Evolutionary conservation across 2,888 invertebrate species (phyloP).

Genomic region (Acleris laterana): DNA sequence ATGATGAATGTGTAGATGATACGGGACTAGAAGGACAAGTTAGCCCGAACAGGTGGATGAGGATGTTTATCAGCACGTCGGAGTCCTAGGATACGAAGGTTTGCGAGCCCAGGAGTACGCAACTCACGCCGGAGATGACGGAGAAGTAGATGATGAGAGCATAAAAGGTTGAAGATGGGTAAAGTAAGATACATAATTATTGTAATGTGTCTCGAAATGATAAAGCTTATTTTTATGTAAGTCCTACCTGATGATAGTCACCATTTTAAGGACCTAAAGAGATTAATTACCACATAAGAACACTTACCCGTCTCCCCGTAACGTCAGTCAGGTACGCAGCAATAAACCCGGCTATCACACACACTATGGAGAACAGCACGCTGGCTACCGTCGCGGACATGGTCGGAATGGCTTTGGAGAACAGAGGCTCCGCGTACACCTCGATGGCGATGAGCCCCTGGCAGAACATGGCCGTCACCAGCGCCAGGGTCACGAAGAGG

Average conservation of each 20-base stretch:
- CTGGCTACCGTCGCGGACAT: slow-evolving; percentile 47
- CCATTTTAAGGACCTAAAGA: too few relatives aligned
- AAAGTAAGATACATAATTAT: too few relatives aligned
- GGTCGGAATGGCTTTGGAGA: slow-evolving; percentile 46
- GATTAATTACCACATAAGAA: too few relatives aligned
- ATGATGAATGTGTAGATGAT: slow-evolving; percentile 1
- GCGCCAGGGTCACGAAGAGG: slow-evolving; percentile 19
- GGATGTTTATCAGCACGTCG: too few relatives aligned
- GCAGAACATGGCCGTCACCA: slow-evolving; percentile 41
- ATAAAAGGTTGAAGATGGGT: slow-evolving; percentile 13
- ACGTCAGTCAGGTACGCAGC: slow-evolving; percentile 45
- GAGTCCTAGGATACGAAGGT: slow-evolving; percentile 58
- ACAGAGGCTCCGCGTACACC: slow-evolving; percentile 50
- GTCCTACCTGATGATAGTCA: too few relatives aligned
- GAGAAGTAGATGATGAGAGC: neutral
- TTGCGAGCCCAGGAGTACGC: slow-evolving; percentile 56
- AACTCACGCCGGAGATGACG: slow-evolving; percentile 1
- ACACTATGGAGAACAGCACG: slow-evolving; percentile 45
- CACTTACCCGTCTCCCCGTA: slow-evolving; percentile 48
- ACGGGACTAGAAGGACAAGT: neutral
- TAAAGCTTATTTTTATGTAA: too few relatives aligned
- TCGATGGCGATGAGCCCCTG: slow-evolving; percentile 50
- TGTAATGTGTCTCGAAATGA: too few relatives aligned
- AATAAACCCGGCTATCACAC: slow-evolving; percentile 42
- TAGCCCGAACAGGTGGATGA: too few relatives aligned